These are phyloP conservation scores for Halcyon chelicuti DNA, from an alignment of 2,797 vertebrate genomes.

Conservation along the genomic window DNA sequence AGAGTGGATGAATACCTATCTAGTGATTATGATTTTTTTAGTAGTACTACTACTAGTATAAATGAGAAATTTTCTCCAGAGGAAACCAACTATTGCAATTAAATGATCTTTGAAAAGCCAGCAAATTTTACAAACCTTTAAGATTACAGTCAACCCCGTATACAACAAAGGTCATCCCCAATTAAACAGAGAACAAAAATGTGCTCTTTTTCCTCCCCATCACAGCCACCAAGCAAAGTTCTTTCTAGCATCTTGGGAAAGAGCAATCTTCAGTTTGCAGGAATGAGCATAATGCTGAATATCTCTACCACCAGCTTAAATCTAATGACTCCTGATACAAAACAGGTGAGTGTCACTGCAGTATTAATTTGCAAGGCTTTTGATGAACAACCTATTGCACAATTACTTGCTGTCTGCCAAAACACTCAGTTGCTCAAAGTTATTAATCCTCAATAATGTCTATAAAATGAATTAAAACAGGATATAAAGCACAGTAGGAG, in stretches of 20 bases:
- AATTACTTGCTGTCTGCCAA: neutral
- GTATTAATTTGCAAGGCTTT: neutral
- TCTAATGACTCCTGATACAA: constrained; percentile 94
- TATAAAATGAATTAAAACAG: neutral
- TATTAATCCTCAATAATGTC: neutral
- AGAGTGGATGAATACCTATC: neutral
- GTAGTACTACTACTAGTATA: neutral
- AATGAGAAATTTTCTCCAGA: neutral
- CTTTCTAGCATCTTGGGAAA: constrained; percentile 95
- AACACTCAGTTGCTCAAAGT: neutral
- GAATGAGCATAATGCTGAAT: constrained; percentile 96
- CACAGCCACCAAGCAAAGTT: constrained; percentile 92
- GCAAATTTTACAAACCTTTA: neutral
- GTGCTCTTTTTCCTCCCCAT: constrained; percentile 7
- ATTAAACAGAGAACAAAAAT: constrained; percentile 7
- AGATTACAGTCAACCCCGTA: neutral
- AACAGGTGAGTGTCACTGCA: constrained; percentile 86
- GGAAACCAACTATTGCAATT: neutral
- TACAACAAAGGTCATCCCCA: neutral
- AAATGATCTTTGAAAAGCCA: neutral
- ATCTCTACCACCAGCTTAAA: constrained; percentile 98
- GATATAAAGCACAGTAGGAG: neutral
- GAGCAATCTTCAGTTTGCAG: constrained; percentile 97
- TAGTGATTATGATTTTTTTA: neutral
- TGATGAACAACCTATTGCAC: neutral